phyloP scores from a whole-genome alignment of 1,140 invertebrate genomes.

The Whitmania pigra region DNA sequence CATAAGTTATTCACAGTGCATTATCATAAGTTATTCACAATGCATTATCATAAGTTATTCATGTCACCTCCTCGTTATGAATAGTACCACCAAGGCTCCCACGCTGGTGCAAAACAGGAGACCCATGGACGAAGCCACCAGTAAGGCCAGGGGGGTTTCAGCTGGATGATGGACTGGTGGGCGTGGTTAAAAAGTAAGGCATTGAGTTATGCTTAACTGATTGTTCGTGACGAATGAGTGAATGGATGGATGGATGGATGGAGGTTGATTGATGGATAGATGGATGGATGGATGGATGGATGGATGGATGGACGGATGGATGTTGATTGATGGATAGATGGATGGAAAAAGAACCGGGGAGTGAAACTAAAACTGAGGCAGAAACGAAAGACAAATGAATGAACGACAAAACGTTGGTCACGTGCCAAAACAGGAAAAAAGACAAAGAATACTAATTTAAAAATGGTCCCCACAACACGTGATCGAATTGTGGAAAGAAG shows the following conservation, averaged over 20 bases:
- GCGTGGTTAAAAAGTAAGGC: neutral
- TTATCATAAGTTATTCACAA: no score
- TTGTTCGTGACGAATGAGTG: neutral
- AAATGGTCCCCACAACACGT: no score
- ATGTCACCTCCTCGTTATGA: no score
- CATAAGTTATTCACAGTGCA: no score
- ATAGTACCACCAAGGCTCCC: no score
- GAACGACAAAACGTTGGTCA: no score
- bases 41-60: no score
- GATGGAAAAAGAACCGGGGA: neutral
- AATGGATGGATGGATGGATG: neutral
- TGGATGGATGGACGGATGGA: constrained; percentile 6
- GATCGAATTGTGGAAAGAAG: no score
- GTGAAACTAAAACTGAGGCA: neutral
- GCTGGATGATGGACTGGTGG: constrained; percentile 10
- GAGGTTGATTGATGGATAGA: neutral
- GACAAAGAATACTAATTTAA: no score
- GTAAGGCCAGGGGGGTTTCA: neutral
- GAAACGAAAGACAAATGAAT: no score
- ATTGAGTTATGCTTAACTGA: neutral
- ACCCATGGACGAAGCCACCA: constrained; percentile 16
- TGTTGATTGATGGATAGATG: neutral
- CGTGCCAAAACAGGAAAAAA: no score
- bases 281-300: neutral
- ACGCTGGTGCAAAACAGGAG: constrained; percentile 10